Evolutionary conservation across 2,888 invertebrate genomes (phyloP).

Genomic region (Schizotus pectinicornis): DNA sequence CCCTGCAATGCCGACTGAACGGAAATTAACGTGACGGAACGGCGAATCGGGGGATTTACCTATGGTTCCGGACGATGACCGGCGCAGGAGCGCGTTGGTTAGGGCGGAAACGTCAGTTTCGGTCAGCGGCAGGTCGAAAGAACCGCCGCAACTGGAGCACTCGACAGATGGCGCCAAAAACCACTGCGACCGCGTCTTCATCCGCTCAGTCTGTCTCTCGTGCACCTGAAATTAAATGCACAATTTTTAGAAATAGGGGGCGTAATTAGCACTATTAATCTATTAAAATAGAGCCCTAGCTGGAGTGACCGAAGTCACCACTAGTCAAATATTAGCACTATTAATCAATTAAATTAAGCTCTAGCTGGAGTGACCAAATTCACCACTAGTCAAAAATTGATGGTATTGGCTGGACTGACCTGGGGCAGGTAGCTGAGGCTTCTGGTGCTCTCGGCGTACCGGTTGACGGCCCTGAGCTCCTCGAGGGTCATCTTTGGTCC

Average conservation of each 20-base stretch:
- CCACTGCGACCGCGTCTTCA: slow-evolving; percentile 98
- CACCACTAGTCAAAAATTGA: no score
- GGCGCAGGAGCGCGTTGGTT: slow-evolving; percentile 56
- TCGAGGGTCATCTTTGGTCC: slow-evolving; percentile 80
- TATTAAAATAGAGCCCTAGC: no score
- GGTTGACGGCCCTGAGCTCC: slow-evolving; percentile 84
- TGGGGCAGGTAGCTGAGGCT: slow-evolving; percentile 90
- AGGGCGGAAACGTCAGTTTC: slow-evolving; percentile 56
- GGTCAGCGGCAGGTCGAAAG: slow-evolving; percentile 58
- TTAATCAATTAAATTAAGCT: no score
- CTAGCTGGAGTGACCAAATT: no score
- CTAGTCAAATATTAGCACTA: no score
- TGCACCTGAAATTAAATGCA: slow-evolving; percentile 72
- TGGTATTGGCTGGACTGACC: slow-evolving; percentile 67
- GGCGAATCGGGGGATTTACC: no score
- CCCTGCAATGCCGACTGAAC: slow-evolving; percentile 65
- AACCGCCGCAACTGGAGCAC: slow-evolving; percentile 58
- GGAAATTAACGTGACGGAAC: no score
- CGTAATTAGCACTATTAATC: no score
- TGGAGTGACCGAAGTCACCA: no score
- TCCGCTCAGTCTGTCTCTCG: slow-evolving; percentile 94
- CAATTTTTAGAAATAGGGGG: slow-evolving; percentile 38
- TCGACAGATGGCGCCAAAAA: slow-evolving; percentile 78
- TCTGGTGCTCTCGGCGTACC: slow-evolving; percentile 90
- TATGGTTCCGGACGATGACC: slow-evolving; percentile 65